phyloP scores from a whole-genome alignment of 2,113 vertebrate genomes.

The Pungitius pungitius region DNA sequence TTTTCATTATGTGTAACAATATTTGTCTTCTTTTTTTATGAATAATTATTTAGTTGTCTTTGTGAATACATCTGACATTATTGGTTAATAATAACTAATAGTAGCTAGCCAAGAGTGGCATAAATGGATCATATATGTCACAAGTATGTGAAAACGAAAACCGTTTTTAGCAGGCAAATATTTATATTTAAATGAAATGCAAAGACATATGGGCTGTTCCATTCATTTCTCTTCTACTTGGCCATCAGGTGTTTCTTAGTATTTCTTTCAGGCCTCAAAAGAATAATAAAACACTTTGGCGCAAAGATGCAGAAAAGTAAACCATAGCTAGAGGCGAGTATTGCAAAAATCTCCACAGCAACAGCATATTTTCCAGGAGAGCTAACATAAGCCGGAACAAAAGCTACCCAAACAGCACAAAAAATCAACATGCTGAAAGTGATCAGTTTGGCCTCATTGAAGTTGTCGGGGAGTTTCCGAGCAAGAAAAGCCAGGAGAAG shows the following conservation, averaged over 20 bases:
- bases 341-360: conserved; percentile 78
- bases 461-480: conserved; percentile 76
- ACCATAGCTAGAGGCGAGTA: conserved; percentile 74
- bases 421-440: conserved; percentile 85
- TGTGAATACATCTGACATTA: not conserved
- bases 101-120: not conserved
- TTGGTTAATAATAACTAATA: not conserved
- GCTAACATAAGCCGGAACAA: conserved; percentile 78
- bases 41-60: not conserved
- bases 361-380: conserved; percentile 76
- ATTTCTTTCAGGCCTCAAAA: conserved; percentile 76
- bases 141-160: not conserved
- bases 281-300: conserved; percentile 81
- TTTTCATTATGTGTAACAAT: not conserved
- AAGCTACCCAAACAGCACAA: conserved; percentile 78
- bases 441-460: conserved; percentile 76
- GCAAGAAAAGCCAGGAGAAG: conserved; percentile 80
- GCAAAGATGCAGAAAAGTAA: conserved; percentile 76
- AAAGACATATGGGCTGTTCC: not conserved
- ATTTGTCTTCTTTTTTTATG: not conserved
- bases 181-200: not conserved
- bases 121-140: not conserved
- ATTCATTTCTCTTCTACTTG: conserved; percentile 33
- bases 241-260: conserved; percentile 72
- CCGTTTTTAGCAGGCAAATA: not conserved